Percentiles rank a stretch among this genome's conserved stretches.
These are phyloP conservation scores for Platerodrilus igneus DNA, from an alignment of 2,888 invertebrate species.

Conservation along the genomic window DNA sequence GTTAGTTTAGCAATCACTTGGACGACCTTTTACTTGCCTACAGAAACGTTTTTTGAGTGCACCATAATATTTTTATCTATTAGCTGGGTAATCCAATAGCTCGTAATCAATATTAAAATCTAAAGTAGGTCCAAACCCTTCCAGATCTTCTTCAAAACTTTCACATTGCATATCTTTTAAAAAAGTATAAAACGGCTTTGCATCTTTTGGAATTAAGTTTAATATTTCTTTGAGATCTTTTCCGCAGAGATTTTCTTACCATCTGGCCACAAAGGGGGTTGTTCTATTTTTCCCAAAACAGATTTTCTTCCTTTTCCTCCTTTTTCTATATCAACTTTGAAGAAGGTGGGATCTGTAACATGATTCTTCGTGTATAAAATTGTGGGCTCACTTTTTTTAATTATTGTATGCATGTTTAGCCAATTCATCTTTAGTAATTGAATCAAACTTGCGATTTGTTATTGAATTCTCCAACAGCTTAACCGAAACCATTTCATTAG, in stretches of 20 bases:
- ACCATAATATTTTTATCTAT: too few species aligned
- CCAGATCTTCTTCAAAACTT: conserved; percentile 8
- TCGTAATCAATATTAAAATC: conserved; percentile 8
- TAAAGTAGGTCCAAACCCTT: conserved; percentile 5
- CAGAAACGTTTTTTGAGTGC: too few species aligned
- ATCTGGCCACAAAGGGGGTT: conserved; percentile 8
- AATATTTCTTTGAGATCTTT: conserved; percentile 5
- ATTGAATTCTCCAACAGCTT: conserved; percentile 19
- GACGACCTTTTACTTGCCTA: too few species aligned
- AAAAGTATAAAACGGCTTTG: conserved; percentile 6
- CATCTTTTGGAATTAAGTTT: conserved; percentile 10
- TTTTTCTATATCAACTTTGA: conserved; percentile 9
- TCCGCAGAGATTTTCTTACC: conserved; percentile 6
- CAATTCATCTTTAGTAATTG: conserved; percentile 20
- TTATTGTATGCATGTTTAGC: conserved; percentile 19
- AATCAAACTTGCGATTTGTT: conserved; percentile 22
- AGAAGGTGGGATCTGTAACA: conserved; percentile 3
- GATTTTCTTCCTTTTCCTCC: conserved; percentile 5
- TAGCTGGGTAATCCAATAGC: conserved; percentile 1
- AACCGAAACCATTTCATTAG: conserved; percentile 20
- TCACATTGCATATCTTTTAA: background rate
- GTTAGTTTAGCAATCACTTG: too few species aligned
- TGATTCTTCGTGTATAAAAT: conserved; percentile 7
- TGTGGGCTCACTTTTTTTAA: conserved; percentile 14
- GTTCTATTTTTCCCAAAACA: too few species aligned